A percentile compares a stretch with the other conserved stretches of the same genome.
Conservation (phyloP, 2,113 vertebrate species). For the Passer montanus region DNA sequence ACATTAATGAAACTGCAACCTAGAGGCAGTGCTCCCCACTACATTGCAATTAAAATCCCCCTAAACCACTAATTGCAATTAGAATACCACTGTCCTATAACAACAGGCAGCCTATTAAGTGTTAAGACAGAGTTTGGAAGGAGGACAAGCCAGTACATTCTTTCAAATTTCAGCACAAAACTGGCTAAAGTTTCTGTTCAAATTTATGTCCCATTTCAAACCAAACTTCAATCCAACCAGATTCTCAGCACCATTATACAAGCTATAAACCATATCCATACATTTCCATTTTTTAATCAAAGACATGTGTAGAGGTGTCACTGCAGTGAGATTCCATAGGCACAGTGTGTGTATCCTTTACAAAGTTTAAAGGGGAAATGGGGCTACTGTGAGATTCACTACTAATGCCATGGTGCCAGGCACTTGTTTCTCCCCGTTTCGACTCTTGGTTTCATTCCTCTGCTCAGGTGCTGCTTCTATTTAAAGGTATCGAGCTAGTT, state of each 20-base stretch:
- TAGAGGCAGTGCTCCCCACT: background rate
- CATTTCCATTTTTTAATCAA: background rate
- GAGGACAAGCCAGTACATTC: background rate
- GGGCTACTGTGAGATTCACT: background rate
- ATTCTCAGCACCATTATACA: background rate
- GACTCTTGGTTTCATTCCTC: background rate
- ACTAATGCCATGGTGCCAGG: background rate
- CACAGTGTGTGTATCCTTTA: background rate
- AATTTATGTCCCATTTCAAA: background rate
- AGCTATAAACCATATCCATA: background rate
- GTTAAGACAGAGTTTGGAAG: background rate
- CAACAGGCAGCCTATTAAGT: background rate
- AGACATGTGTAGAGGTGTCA: background rate
- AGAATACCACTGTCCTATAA: background rate
- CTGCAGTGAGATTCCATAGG: background rate
- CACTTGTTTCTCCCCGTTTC: background rate
- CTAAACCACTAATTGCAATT: background rate
- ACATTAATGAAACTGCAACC: background rate
- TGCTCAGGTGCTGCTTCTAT: background rate
- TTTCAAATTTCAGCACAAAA: background rate
- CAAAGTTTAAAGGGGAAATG: background rate
- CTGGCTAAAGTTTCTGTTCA: background rate
- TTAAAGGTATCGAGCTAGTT: background rate
- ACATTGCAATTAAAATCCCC: background rate
- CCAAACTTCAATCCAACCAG: background rate